These are phyloP conservation scores for Hyppa rectilinea DNA, from an alignment of 2,888 invertebrate genomes.

Conservation along the genomic window DNA sequence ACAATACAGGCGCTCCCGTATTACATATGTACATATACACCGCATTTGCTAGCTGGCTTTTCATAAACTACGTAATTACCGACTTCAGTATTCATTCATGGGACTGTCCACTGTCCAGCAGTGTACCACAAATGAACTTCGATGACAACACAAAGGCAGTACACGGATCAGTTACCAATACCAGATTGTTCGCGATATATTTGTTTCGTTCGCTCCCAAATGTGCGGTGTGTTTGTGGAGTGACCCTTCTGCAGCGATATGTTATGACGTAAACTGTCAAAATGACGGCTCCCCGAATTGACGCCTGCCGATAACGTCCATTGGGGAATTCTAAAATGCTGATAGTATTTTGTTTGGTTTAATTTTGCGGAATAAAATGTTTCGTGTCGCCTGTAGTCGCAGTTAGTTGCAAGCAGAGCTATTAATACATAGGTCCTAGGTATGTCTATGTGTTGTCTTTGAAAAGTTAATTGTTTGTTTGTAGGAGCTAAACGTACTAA, in stretches of 20 bases:
- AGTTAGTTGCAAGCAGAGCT: conserved; percentile 39
- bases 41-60: neutral
- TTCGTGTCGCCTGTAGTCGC: conserved; percentile 37
- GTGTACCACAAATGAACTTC: neutral
- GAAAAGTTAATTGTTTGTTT: conserved; percentile 46
- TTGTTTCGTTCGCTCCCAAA: neutral
- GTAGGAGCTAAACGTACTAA: conserved; percentile 10
- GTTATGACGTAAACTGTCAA: conserved; percentile 70
- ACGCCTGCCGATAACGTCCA: conserved; percentile 79
- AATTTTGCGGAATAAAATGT: conserved; percentile 58
- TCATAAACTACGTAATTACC: neutral
- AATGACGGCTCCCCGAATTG: conserved; percentile 74
- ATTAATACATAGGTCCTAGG: conserved; percentile 17
- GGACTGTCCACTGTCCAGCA: neutral
- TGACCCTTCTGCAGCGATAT: conserved; percentile 41
- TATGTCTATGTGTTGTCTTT: conserved; percentile 24
- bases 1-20: neutral
- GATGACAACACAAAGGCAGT: neutral
- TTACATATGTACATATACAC: neutral
- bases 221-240: conserved; percentile 14
- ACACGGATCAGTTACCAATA: neutral
- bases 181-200: neutral
- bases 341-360: conserved; percentile 66
- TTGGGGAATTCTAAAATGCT: conserved; percentile 71
- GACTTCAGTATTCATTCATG: neutral